Conservation (phyloP, 2,797 vertebrate species). For the Anolis apletophallus region DNA sequence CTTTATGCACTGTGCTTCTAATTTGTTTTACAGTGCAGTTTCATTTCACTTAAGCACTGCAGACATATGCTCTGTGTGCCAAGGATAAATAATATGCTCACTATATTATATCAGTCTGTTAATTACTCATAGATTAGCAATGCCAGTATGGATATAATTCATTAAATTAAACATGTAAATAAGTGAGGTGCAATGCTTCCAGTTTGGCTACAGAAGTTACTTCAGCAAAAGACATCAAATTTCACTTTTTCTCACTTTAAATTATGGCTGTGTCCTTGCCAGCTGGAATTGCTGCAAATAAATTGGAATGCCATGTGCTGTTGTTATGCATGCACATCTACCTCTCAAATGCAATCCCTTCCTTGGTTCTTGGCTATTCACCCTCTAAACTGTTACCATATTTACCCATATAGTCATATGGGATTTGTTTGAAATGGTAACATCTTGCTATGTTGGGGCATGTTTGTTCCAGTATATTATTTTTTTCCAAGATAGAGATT, state of each 20-base stretch:
- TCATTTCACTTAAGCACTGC: neutral
- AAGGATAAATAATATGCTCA: neutral
- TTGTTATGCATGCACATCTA: neutral
- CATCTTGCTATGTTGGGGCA: neutral
- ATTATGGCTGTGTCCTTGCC: neutral
- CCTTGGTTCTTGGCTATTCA: neutral
- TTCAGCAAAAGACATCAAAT: neutral
- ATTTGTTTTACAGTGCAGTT: neutral
- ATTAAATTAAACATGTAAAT: neutral
- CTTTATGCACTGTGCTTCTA: neutral
- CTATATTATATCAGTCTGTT: neutral
- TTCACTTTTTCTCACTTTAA: neutral
- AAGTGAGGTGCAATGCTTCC: neutral
- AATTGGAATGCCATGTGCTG: neutral
- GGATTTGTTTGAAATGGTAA: neutral
- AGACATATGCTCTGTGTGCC: neutral
- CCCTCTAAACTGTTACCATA: neutral
- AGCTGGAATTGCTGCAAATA: neutral
- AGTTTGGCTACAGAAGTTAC: neutral
- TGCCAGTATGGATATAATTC: neutral
- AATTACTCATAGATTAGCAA: neutral
- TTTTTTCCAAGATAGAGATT: too few relatives aligned
- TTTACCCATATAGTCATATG: neutral
- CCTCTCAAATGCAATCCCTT: neutral
- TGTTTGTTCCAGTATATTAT: neutral